These are phyloP conservation scores for Labroides dimidiatus DNA, from an alignment of 2,797 vertebrate species.

Conservation along the genomic window DNA sequence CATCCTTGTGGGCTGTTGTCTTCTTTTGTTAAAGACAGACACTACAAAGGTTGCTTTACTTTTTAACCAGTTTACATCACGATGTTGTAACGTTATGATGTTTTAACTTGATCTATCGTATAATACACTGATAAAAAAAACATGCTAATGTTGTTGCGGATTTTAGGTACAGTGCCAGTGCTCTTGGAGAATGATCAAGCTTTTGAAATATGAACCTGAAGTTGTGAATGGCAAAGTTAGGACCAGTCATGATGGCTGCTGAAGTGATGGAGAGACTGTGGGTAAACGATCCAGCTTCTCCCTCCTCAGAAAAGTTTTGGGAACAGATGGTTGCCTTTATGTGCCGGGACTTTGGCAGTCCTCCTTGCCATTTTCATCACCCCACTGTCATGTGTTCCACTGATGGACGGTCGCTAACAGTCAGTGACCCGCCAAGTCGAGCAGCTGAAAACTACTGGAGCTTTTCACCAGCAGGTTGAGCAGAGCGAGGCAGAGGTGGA, in stretches of 20 bases:
- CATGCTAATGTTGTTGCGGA: too few relatives aligned
- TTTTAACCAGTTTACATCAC: too few relatives aligned
- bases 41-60: too few relatives aligned
- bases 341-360: constrained; percentile 32
- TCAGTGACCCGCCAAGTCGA: constrained; percentile 64
- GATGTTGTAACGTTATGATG: too few relatives aligned
- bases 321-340: constrained; percentile 56
- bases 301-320: constrained; percentile 35
- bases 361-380: constrained; percentile 45
- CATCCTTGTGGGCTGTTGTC: too few relatives aligned
- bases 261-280: constrained; percentile 22
- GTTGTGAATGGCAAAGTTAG: constrained; percentile 41
- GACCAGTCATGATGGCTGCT: constrained; percentile 1
- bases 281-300: constrained; percentile 49
- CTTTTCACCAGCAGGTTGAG: constrained; percentile 49
- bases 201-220: constrained; percentile 44
- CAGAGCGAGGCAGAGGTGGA: constrained; percentile 48
- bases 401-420: constrained; percentile 55
- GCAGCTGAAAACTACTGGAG: constrained; percentile 45
- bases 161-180: too few relatives aligned
- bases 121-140: too few relatives aligned
- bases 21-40: too few relatives aligned
- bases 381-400: constrained; percentile 38
- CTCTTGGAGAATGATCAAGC: constrained; percentile 4
- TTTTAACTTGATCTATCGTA: too few relatives aligned